Percentiles rank a stretch among this genome's conserved stretches.
These are phyloP conservation scores for Anagyrus pseudococci DNA, from an alignment of 2,888 invertebrate species.

Conservation along the genomic window DNA sequence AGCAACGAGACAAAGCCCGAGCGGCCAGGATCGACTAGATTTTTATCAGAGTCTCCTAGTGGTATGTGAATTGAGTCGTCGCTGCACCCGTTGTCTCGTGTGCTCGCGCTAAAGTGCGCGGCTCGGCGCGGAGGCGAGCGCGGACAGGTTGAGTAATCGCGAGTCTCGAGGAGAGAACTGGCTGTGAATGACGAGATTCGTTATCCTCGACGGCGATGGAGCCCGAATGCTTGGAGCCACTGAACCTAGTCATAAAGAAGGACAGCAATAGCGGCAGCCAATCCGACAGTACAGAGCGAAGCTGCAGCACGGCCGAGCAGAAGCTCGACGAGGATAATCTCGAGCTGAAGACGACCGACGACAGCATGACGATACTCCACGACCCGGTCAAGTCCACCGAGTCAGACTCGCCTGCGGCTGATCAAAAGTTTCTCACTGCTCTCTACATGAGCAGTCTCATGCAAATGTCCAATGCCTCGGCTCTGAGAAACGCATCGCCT, in stretches of 20 bases:
- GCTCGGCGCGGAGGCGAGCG: not conserved
- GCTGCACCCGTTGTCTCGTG: too few relatives aligned
- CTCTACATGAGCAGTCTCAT: constrained; percentile 61
- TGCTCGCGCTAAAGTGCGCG: too few relatives aligned
- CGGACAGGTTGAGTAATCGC: too few relatives aligned
- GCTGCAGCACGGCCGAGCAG: not conserved
- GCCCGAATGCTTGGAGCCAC: constrained; percentile 62
- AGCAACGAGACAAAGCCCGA: too few relatives aligned
- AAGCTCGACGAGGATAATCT: not conserved
- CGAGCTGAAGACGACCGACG: constrained; percentile 45
- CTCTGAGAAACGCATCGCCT: constrained; percentile 44
- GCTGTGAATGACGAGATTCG: constrained; percentile 14
- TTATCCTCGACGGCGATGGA: constrained; percentile 55
- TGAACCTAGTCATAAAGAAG: constrained; percentile 66
- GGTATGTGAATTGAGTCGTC: too few relatives aligned
- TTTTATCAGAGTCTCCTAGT: too few relatives aligned
- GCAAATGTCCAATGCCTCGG: constrained; percentile 56
- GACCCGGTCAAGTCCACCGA: constrained; percentile 52
- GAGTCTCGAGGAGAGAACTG: too few relatives aligned
- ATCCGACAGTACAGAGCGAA: constrained; percentile 14
- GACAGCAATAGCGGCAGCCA: constrained; percentile 43
- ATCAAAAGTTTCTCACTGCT: constrained; percentile 60
- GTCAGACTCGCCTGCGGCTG: constrained; percentile 43
- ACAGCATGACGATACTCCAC: constrained; percentile 55
- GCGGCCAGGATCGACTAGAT: too few relatives aligned